These are phyloP conservation scores for Pseudomyrmex cubaensis DNA, from an alignment of 1,140 invertebrate species.

Conservation along the genomic window DNA sequence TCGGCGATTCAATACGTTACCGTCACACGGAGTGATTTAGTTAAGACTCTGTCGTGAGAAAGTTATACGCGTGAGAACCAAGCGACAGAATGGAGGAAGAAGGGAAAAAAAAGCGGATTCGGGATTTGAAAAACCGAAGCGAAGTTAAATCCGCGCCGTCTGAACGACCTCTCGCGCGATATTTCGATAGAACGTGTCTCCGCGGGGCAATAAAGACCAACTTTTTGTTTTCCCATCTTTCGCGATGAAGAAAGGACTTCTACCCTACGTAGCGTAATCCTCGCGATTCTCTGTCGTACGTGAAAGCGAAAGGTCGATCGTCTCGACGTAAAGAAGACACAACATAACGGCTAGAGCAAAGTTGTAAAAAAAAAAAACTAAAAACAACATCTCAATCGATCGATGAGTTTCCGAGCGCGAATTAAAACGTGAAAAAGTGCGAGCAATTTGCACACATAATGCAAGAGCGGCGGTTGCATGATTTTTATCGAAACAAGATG, in stretches of 20 bases:
- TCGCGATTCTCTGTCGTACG: not conserved
- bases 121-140: not conserved
- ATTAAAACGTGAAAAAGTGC: not conserved
- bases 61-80: slow-evolving; percentile 4
- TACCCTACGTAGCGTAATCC: slow-evolving; percentile 30
- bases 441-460: not conserved
- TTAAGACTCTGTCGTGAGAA: not conserved
- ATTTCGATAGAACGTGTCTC: slow-evolving; percentile 57
- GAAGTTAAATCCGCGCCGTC: slow-evolving; percentile 37
- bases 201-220: slow-evolving; percentile 61
- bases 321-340: not conserved
- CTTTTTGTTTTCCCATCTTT: slow-evolving; percentile 68
- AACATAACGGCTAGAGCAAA: not conserved
- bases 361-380: not conserved
- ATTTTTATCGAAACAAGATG: not conserved
- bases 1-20: slow-evolving; percentile 16
- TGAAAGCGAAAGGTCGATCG: not conserved
- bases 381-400: no score
- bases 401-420: not conserved
- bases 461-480: no score
- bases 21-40: not conserved
- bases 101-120: not conserved
- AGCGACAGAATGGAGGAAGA: not conserved
- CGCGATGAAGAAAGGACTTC: slow-evolving; percentile 21
- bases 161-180: slow-evolving; percentile 36